These are phyloP conservation scores for Gasterosteus aculeatus DNA, from an alignment of 2,113 vertebrate species.

Conservation along the genomic window DNA sequence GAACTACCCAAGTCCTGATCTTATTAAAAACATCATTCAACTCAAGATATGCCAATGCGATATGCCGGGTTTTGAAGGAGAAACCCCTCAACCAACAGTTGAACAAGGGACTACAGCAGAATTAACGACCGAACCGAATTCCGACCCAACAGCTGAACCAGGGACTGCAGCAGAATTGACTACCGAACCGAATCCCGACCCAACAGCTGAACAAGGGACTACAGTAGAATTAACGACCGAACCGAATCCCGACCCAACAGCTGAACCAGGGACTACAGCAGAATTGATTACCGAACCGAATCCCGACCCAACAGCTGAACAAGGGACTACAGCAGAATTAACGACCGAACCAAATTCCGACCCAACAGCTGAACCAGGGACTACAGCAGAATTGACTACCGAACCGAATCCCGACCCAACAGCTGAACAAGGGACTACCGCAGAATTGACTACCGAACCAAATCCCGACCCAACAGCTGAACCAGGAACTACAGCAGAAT, in stretches of 20 bases:
- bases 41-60: constrained; percentile 47
- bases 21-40: constrained; percentile 58
- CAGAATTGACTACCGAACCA: neutral
- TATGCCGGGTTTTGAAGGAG: neutral
- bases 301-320: neutral
- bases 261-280: neutral
- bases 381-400: neutral
- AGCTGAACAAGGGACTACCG: neutral
- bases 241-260: neutral
- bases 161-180: too few species aligned
- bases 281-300: fast-evolving
- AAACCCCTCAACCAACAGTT: neutral
- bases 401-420: neutral
- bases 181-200: neutral
- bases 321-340: neutral
- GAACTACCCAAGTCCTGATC: constrained; percentile 60
- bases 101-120: too few species aligned
- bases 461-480: too few species aligned
- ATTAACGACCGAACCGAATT: too few species aligned
- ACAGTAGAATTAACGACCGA: neutral
- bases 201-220: neutral
- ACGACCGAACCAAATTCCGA: fast-evolving
- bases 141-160: too few species aligned
- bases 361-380: too few species aligned
- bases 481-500: neutral